phyloP scores from a whole-genome alignment of 2,888 invertebrate genomes.

The Tyria jacobaeae region DNA sequence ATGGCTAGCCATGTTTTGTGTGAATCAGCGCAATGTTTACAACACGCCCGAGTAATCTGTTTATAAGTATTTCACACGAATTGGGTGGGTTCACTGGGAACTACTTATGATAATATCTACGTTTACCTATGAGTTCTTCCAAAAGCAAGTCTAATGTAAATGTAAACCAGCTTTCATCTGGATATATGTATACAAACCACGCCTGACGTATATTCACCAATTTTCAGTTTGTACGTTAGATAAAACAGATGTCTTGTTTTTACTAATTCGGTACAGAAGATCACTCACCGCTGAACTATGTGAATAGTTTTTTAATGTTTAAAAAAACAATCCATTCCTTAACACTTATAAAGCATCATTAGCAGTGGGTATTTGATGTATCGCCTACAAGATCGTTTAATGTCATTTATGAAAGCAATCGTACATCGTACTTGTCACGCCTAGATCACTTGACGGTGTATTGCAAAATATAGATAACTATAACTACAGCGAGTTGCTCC shows the following conservation, averaged over 20 bases:
- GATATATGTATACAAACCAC: slow-evolving; percentile 68
- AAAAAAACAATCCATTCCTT: slow-evolving; percentile 15
- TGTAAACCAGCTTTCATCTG: slow-evolving; percentile 73
- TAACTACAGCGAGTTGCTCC: not conserved
- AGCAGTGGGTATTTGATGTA: slow-evolving; percentile 1
- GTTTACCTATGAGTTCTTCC: slow-evolving; percentile 44
- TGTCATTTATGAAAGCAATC: slow-evolving; percentile 26
- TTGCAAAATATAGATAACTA: not conserved
- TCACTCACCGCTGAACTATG: slow-evolving; percentile 35
- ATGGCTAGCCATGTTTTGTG: slow-evolving; percentile 30
- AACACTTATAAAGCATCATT: slow-evolving; percentile 34
- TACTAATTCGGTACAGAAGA: slow-evolving; percentile 55
- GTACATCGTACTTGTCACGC: slow-evolving; percentile 17
- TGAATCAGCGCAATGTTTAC: slow-evolving; percentile 42
- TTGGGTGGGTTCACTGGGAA: slow-evolving; percentile 32
- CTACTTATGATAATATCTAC: slow-evolving; percentile 43
- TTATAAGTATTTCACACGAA: slow-evolving; percentile 45
- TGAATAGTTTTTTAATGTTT: slow-evolving; percentile 1
- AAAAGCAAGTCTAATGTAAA: slow-evolving; percentile 58
- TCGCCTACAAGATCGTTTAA: slow-evolving; percentile 6
- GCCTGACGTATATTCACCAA: slow-evolving; percentile 58
- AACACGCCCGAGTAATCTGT: slow-evolving; percentile 37
- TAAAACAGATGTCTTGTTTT: slow-evolving; percentile 70
- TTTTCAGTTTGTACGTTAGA: slow-evolving; percentile 69
- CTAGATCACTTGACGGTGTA: slow-evolving; percentile 7